Conservation (phyloP, 2,113 vertebrate genomes). For the Corythaeola cristata region DNA sequence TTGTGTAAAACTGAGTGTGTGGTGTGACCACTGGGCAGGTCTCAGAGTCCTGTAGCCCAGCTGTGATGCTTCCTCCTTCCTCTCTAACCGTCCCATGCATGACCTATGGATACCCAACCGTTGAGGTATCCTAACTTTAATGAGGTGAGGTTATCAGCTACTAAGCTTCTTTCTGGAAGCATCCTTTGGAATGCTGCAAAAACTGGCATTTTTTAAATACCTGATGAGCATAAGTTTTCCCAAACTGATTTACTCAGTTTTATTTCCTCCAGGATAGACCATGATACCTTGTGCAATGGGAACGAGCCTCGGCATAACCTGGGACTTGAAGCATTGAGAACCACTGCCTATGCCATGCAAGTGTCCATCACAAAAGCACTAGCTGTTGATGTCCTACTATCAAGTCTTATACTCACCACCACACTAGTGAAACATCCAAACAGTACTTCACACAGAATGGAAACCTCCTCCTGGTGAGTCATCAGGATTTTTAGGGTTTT, state of each 20-base stretch:
- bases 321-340: neutral
- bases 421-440: neutral
- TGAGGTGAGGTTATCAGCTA: neutral
- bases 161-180: neutral
- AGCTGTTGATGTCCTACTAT: neutral
- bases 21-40: neutral
- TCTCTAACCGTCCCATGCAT: accelerated
- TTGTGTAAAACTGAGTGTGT: neutral
- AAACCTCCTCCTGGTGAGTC: neutral
- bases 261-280: neutral
- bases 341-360: neutral
- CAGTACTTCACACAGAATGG: neutral
- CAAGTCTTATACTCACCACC: neutral
- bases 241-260: neutral
- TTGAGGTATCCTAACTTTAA: neutral
- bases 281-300: neutral
- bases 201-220: accelerated
- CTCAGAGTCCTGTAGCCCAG: neutral
- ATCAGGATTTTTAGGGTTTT: neutral
- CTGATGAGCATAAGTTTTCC: neutral
- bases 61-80: neutral
- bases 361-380: neutral
- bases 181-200: neutral
- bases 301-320: neutral
- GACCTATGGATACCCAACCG: neutral